Evolutionary conservation across 2,888 invertebrate genomes (phyloP).

Genomic region (Alcis repandata): DNA sequence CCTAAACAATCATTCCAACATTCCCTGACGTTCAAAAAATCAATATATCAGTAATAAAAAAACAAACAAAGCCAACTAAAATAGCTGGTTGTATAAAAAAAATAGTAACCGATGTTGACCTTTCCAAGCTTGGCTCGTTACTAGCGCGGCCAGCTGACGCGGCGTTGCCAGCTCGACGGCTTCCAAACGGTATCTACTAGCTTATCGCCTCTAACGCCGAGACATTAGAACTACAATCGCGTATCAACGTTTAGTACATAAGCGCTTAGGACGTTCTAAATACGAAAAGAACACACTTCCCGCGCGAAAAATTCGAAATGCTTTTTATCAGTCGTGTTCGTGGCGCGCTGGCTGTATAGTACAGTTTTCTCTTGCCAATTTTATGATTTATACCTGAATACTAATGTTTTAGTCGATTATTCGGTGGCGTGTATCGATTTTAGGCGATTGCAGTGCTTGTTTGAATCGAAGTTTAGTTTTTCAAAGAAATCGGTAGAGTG

Average conservation of each 20-base stretch:
- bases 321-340: conserved; percentile 81
- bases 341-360: conserved; percentile 59
- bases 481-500: conserved; percentile 12
- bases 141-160: conserved; percentile 85
- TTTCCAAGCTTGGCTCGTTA: conserved; percentile 81
- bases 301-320: conserved; percentile 86
- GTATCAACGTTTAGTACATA: conserved; percentile 72
- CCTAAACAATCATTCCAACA: conserved; percentile 25
- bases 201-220: conserved; percentile 79
- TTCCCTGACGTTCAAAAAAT: conserved; percentile 50
- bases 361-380: conserved; percentile 53
- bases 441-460: conserved; percentile 21
- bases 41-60: conserved; percentile 65
- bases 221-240: conserved; percentile 62
- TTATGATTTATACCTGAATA: conserved; percentile 38
- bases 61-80: conserved; percentile 73
- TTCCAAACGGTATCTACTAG: conserved; percentile 66
- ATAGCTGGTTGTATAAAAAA: conserved; percentile 76
- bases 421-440: conserved; percentile 18
- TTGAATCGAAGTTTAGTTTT: conserved; percentile 42
- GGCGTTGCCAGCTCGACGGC: conserved; percentile 78
- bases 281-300: conserved; percentile 74
- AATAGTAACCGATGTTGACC: conserved; percentile 84
- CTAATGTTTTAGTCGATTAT: conserved; percentile 31
- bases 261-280: conserved; percentile 76